phyloP scores from a whole-genome alignment of 37 sponge, comb jelly and placozoan genomes.

The Chondrosia reniformis region DNA sequence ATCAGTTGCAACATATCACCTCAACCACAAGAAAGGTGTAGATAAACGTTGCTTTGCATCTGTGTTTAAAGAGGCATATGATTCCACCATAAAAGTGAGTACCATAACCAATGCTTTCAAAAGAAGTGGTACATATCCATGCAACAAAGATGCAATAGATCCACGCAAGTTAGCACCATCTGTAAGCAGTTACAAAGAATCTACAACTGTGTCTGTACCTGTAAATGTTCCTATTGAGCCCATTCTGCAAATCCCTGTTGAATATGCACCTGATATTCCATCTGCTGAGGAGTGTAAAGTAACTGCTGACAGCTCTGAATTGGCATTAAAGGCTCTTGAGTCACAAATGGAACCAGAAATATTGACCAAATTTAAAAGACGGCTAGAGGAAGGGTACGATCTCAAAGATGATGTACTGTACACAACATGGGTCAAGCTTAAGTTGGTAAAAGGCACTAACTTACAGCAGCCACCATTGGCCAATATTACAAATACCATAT shows the following conservation, averaged over 20 bases:
- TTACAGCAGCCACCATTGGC: too few species aligned
- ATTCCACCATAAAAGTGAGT: background rate
- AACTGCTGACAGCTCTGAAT: background rate
- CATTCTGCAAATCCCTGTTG: background rate
- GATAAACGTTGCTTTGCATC: background rate
- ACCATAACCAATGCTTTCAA: background rate
- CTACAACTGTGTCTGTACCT: background rate
- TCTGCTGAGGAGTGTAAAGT: background rate
- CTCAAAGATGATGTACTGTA: background rate
- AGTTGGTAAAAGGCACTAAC: too few species aligned
- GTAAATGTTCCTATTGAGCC: background rate
- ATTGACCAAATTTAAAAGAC: background rate
- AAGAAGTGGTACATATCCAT: background rate
- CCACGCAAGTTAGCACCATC: background rate
- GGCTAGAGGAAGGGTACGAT: background rate
- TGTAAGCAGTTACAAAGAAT: background rate
- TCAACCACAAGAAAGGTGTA: background rate
- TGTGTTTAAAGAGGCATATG: background rate
- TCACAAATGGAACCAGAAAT: background rate
- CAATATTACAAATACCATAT: background rate
- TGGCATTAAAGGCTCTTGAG: background rate
- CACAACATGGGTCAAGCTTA: constrained; percentile 2
- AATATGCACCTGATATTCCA: background rate
- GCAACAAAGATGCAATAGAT: background rate
- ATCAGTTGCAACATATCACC: background rate